A percentile compares a stretch with the other conserved stretches of the same genome.
phyloP scores from a whole-genome alignment of 2,888 invertebrate genomes.

The Drosophila atripex region DNA sequence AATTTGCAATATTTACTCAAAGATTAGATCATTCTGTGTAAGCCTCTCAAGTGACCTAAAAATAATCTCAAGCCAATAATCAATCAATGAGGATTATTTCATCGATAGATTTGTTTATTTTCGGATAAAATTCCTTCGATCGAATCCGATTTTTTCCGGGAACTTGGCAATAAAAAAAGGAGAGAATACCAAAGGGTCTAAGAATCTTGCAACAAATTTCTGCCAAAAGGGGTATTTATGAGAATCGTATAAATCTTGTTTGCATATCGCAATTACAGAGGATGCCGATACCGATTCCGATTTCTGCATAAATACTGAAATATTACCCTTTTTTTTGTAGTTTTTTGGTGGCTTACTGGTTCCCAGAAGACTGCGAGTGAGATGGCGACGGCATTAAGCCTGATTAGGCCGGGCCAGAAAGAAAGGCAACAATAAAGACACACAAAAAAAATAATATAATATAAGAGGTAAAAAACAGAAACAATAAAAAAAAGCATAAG shows the following conservation, averaged over 20 bases:
- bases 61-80: neutral
- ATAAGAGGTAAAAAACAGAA: neutral
- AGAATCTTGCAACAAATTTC: conserved; percentile 1
- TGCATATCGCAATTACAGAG: conserved; percentile 34
- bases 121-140: neutral
- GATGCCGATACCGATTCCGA: conserved; percentile 11
- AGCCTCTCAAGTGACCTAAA: neutral
- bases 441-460: conserved; percentile 6
- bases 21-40: neutral
- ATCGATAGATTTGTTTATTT: conserved; percentile 11
- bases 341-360: conserved; percentile 11
- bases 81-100: neutral
- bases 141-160: conserved; percentile 2
- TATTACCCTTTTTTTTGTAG: conserved; percentile 5
- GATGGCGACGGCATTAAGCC: conserved; percentile 71
- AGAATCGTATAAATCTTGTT: conserved; percentile 25
- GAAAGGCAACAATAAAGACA: conserved; percentile 45
- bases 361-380: conserved; percentile 31
- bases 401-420: conserved; percentile 62
- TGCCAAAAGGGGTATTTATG: conserved; percentile 24
- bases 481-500: conserved; percentile 26
- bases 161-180: neutral
- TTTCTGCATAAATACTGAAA: conserved; percentile 50
- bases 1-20: neutral
- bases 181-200: neutral